Evolutionary conservation across 2,113 vertebrate species (phyloP), one percentile per base, ranked within the genome.

Genomic region (Lasiurus cinereus): DNA sequence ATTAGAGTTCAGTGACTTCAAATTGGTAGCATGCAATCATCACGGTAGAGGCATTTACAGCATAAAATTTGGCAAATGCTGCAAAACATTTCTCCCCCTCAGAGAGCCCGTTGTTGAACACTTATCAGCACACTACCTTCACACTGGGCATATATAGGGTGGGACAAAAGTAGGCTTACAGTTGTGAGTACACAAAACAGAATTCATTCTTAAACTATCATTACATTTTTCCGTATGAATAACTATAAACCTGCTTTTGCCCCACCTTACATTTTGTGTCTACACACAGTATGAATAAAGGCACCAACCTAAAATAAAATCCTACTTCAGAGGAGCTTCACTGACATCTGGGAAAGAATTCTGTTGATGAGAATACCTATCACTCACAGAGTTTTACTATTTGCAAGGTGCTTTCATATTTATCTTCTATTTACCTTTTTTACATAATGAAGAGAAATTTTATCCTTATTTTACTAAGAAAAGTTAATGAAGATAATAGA

Each of bases 341-440:
- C 24, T 80, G 48, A 79, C 5, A 33, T 0, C 1, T 4, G 19
- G 14, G 0, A 73, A 6, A 89, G 1, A 54, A 3, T 2, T 36
- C 48, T 43, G 36, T 39, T 62, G 19, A 86, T 89, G 29, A 86
- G 59, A 69, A 15, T 76, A 69, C 0, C 16, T 88, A 50, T 59
- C 62, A 21, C 14, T 90, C 9, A 19, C 19, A 54, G 18, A 0
- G 3, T 7, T 64, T 83, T 56, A 80, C 36, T 15, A 50, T 59
- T 77, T 85, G 6, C 3, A 91, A 88, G 43, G 5, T 56, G 70
- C 4, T 73, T 88, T 46, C 83, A 73, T n/a, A 54, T 67, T 67
- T 82, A 16, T 59, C 15, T 90, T 50, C 12, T 52, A 43, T 85
- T 94, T 76, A 76, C 0, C 31, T 66, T 87, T 62, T 95, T 86